These are phyloP conservation scores for Pseudoips prasinana DNA, from an alignment of 2,888 invertebrate species.

Conservation along the genomic window DNA sequence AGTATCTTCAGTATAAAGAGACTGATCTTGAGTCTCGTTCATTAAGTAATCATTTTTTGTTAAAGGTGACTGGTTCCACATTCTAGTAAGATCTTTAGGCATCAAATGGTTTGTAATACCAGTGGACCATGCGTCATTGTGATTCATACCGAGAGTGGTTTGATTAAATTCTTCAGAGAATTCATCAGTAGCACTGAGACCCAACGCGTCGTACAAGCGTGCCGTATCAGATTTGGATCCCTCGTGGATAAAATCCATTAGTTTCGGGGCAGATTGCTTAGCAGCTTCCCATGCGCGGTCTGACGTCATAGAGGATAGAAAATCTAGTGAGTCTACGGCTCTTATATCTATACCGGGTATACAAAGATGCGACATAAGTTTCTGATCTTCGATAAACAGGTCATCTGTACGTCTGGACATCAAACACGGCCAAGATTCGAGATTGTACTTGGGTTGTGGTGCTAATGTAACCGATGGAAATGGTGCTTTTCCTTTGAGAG, in stretches of 20 bases:
- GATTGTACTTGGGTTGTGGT: slow-evolving; percentile 72
- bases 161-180: slow-evolving; percentile 60
- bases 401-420: slow-evolving; percentile 64
- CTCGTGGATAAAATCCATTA: slow-evolving; percentile 75
- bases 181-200: slow-evolving; percentile 58
- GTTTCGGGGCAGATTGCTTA: slow-evolving; percentile 73
- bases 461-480: slow-evolving; percentile 68
- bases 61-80: slow-evolving; percentile 55
- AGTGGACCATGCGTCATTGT: slow-evolving; percentile 49
- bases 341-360: slow-evolving; percentile 58
- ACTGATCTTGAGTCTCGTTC: slow-evolving; percentile 39
- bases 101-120: slow-evolving; percentile 48
- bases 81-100: slow-evolving; percentile 51
- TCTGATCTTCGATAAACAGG: slow-evolving; percentile 58
- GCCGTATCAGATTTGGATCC: slow-evolving; percentile 74
- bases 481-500: slow-evolving; percentile 58
- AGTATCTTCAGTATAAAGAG: slow-evolving; percentile 42
- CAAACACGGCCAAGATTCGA: slow-evolving; percentile 75
- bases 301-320: slow-evolving; percentile 65
- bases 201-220: slow-evolving; percentile 71
- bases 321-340: slow-evolving; percentile 56
- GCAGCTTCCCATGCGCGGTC: slow-evolving; percentile 79
- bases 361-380: slow-evolving; percentile 46
- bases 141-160: slow-evolving; percentile 47
- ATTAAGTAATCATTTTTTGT: slow-evolving; percentile 44